These are phyloP conservation scores for Drosophila anceps DNA, from an alignment of 2,888 invertebrate species.

Conservation along the genomic window DNA sequence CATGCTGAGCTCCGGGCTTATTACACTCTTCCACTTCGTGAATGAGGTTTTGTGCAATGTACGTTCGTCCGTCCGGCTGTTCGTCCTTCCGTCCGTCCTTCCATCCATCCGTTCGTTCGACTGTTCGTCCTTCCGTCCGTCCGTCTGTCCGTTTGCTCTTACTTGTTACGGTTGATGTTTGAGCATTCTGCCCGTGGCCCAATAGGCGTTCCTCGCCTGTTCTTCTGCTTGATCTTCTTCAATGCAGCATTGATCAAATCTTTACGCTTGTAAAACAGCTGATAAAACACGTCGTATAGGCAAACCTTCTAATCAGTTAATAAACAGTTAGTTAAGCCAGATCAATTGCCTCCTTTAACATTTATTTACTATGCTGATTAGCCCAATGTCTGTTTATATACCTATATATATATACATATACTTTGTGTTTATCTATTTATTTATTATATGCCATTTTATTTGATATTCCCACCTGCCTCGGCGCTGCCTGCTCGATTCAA, in stretches of 20 bases:
- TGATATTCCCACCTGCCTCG: conserved; percentile 6
- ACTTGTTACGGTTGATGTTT: too few relatives aligned
- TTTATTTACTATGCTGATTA: background rate
- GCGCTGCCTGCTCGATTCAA: background rate
- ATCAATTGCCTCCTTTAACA: background rate
- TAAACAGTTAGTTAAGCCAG: background rate
- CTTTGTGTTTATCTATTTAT: conserved; percentile 1
- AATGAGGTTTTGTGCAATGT: too few relatives aligned
- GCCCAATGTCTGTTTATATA: background rate
- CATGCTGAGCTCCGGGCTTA: too few relatives aligned
- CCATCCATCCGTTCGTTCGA: too few relatives aligned
- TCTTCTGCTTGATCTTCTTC: too few relatives aligned
- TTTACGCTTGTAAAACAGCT: background rate
- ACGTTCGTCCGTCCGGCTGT: too few relatives aligned
- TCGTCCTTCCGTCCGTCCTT: too few relatives aligned
- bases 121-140: too few relatives aligned
- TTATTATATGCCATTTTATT: conserved; percentile 14
- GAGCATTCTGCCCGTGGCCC: too few relatives aligned
- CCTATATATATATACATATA: background rate
- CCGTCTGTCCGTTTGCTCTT: too few relatives aligned
- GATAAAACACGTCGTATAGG: background rate
- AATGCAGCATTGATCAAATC: background rate
- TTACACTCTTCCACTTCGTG: too few relatives aligned
- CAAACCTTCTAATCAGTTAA: background rate
- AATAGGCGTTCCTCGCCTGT: too few relatives aligned